Percentiles rank a stretch among this genome's conserved stretches.
Evolutionary conservation across 2,797 vertebrate species (phyloP).

Genomic region (Pseudochirops cupreus): DNA sequence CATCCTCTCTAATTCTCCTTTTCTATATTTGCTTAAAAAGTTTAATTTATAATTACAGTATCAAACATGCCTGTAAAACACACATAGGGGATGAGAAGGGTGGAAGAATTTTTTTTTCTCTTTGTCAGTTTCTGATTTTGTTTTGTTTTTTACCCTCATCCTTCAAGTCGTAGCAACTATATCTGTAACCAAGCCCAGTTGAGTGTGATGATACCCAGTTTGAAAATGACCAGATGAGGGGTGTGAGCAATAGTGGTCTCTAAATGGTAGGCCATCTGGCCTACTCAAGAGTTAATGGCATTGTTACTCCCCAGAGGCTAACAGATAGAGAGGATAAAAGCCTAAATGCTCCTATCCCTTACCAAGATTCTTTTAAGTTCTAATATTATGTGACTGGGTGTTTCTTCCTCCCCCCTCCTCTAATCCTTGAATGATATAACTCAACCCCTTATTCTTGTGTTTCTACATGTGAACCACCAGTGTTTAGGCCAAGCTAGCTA

Average conservation of each 20-base stretch:
- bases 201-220: not conserved
- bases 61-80: not conserved
- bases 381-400: conserved; percentile 56
- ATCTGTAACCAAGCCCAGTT: conserved; percentile 7
- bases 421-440: not conserved
- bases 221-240: not conserved
- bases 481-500: conserved; percentile 6
- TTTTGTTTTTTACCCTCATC: not conserved
- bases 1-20: not conserved
- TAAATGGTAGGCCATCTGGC: conserved; percentile 68
- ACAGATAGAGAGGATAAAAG: conserved; percentile 54
- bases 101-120: not conserved
- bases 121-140: not conserved
- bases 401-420: conserved; percentile 21
- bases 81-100: not conserved
- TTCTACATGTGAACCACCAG: conserved; percentile 22
- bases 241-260: not conserved
- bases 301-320: conserved; percentile 40
- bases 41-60: not conserved
- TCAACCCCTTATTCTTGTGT: not conserved
- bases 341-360: conserved; percentile 42
- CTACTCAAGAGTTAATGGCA: conserved; percentile 56
- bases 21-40: not conserved
- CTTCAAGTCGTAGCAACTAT: not conserved
- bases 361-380: conserved; percentile 58